A percentile compares a stretch with the other conserved stretches of the same genome.
phyloP scores from a whole-genome alignment of 1,140 invertebrate genomes.

The Formica exsecta region DNA sequence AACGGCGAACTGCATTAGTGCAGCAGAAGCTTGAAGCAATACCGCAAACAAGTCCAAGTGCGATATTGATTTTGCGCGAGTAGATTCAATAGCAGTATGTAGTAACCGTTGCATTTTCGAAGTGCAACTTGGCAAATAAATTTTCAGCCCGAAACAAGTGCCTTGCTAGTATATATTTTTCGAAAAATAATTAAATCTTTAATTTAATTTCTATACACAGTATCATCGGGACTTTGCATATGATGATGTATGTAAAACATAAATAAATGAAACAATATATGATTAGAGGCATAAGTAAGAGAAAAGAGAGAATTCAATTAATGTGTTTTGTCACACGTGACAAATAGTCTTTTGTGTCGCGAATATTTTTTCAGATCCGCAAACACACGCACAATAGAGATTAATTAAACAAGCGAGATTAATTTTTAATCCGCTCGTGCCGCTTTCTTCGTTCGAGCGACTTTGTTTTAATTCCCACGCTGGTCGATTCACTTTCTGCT shows the following conservation, averaged over 20 bases:
- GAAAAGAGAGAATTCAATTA: background rate
- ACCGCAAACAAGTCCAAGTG: background rate
- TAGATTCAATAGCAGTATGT: background rate
- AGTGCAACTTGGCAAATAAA: slow-evolving; percentile 12
- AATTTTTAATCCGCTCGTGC: slow-evolving; percentile 16
- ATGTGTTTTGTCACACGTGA: background rate
- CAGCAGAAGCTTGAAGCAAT: background rate
- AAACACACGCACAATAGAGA: slow-evolving; percentile 14
- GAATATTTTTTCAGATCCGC: background rate
- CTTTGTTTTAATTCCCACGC: slow-evolving; percentile 33
- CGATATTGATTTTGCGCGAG: background rate
- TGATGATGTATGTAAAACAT: too few relatives aligned
- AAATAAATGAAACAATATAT: too few relatives aligned
- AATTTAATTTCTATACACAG: too few relatives aligned
- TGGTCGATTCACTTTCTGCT: slow-evolving; percentile 16
- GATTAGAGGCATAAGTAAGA: background rate
- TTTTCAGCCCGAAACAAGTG: background rate
- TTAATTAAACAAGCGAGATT: background rate
- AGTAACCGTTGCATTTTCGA: slow-evolving; percentile 8
- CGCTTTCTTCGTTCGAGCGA: background rate
- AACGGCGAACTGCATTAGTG: background rate
- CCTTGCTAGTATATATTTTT: background rate
- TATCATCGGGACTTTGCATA: too few relatives aligned
- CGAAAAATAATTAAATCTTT: background rate
- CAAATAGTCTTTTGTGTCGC: background rate